Evolutionary conservation across 2,113 vertebrate species (phyloP).

Genomic region (crab-eating macaque (Macaca fascicularis)): T2T-MFA8v1.1 NC_088390.1:49220501-49221000

Average conservation of each 20-base stretch:
- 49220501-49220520: neutral
- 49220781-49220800: neutral
- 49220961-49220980: neutral
- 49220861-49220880: neutral
- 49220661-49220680: no score
- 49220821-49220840: neutral
- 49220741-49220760: neutral
- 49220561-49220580: no score
- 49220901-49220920: neutral
- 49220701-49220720: neutral
- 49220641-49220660: no score
- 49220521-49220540: neutral
- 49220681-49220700: neutral
- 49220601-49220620: no score
- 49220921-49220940: neutral
- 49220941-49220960: neutral
- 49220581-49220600: no score
- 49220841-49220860: neutral
- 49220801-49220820: neutral
- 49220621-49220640: no score
- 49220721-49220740: neutral
- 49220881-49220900: neutral
- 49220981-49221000: rapidly evolving
- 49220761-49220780: neutral
- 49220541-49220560: no score